phyloP scores from a whole-genome alignment of 2,797 vertebrate species.

The Bradypodion pumilum region DNA sequence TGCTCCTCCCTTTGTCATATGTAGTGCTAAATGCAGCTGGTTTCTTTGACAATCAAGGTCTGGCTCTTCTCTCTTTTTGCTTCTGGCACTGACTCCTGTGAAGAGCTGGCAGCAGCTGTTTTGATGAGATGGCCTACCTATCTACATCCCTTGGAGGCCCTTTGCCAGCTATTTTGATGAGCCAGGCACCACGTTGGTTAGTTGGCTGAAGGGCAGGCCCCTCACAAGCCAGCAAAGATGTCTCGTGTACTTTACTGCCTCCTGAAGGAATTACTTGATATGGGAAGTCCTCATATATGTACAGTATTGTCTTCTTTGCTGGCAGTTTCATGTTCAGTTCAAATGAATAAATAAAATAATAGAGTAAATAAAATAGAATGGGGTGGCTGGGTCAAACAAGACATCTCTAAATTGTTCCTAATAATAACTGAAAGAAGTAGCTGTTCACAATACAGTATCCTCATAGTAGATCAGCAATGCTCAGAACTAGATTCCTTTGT shows the following conservation, averaged over 20 bases:
- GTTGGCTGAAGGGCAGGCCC: conserved; percentile 7
- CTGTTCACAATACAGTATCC: background rate
- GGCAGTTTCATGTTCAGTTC: background rate
- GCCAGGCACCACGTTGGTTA: conserved; percentile 50
- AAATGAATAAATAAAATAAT: background rate
- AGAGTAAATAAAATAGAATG: background rate
- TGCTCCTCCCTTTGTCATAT: conserved; percentile 35
- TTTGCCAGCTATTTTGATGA: conserved; percentile 39
- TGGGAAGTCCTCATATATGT: background rate
- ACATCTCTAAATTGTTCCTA: background rate
- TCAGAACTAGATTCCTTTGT: background rate
- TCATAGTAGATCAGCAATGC: background rate
- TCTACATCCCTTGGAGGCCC: conserved; percentile 35
- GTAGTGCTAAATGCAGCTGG: background rate
- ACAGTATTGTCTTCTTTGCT: background rate
- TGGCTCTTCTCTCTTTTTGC: background rate
- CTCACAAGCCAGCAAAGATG: background rate
- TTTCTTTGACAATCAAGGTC: conserved; percentile 36
- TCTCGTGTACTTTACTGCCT: conserved; percentile 31
- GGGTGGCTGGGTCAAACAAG: background rate
- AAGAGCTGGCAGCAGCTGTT: conserved; percentile 61
- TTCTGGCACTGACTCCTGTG: conserved; percentile 42
- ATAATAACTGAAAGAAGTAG: background rate
- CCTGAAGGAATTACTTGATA: background rate
- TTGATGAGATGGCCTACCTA: conserved; percentile 27